Conservation (phyloP, 2,888 invertebrate genomes). For the Pyrrhia umbra region DNA sequence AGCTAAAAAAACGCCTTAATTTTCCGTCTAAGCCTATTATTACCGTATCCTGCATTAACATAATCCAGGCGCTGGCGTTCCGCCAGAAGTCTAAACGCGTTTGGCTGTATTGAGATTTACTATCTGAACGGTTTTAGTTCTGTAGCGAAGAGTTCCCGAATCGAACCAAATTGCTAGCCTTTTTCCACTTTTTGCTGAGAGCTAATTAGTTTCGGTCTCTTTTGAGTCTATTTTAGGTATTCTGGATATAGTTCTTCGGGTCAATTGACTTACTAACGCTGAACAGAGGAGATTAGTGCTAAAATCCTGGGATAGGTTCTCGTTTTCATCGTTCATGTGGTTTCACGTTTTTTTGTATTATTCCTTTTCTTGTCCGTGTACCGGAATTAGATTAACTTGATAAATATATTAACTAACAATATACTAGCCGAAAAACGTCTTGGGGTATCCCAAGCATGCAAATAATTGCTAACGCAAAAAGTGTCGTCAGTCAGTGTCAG, state of each 20-base stretch:
- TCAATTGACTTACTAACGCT: conserved; percentile 31
- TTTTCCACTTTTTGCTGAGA: conserved; percentile 41
- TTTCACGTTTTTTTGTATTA: background rate
- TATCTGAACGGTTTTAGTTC: conserved; percentile 65
- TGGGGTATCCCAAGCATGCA: too few species aligned
- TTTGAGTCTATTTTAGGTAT: conserved; percentile 24
- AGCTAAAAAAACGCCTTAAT: conserved; percentile 40
- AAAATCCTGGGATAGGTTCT: background rate
- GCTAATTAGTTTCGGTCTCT: conserved; percentile 59
- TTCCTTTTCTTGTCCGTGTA: background rate
- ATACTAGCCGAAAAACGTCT: too few species aligned
- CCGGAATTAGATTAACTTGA: background rate
- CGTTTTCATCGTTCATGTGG: background rate
- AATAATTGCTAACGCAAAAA: too few species aligned
- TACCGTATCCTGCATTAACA: conserved; percentile 56
- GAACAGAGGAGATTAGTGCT: background rate
- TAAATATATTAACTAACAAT: too few species aligned
- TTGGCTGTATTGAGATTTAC: conserved; percentile 81
- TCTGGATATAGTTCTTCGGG: conserved; percentile 28
- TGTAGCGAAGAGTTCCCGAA: conserved; percentile 56
- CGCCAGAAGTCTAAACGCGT: conserved; percentile 75
- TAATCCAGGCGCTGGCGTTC: conserved; percentile 64
- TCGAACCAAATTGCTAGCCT: conserved; percentile 54
- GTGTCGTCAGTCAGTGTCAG: too few species aligned
- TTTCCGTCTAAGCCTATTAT: conserved; percentile 53